Percentiles rank a stretch among this genome's conserved stretches.
Conservation (phyloP, 2,797 vertebrate genomes). For the Tiaroga cobitis region DNA sequence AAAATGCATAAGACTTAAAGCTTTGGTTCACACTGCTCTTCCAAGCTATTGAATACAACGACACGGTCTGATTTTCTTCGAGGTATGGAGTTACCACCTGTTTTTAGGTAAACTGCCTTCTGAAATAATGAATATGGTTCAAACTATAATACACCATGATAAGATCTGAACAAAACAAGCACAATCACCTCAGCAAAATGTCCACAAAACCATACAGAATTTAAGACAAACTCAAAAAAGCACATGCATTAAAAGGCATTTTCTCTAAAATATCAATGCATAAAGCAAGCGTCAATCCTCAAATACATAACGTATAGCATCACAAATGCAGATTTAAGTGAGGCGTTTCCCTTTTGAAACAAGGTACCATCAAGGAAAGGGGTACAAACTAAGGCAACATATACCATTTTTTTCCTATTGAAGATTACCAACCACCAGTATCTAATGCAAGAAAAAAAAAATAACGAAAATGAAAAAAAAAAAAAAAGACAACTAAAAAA, state of each 20-base stretch:
- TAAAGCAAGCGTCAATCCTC: slow-evolving; percentile 52
- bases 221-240: slow-evolving; percentile 64
- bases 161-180: slow-evolving; percentile 43
- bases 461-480: slow-evolving; percentile 42
- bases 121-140: slow-evolving; percentile 29
- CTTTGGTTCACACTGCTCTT: slow-evolving; percentile 85
- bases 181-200: slow-evolving; percentile 57
- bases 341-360: slow-evolving; percentile 66
- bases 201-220: slow-evolving; percentile 59
- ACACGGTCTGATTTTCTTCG: slow-evolving; percentile 61
- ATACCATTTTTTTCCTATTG: slow-evolving; percentile 54
- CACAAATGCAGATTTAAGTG: slow-evolving; percentile 71
- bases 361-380: slow-evolving; percentile 60
- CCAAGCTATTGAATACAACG: slow-evolving; percentile 65
- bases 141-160: slow-evolving; percentile 48
- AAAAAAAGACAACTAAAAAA: slow-evolving; percentile 11
- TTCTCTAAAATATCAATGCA: slow-evolving; percentile 53
- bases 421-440: slow-evolving; percentile 10
- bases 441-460: background rate
- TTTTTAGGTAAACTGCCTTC: slow-evolving; percentile 62
- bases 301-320: slow-evolving; percentile 65
- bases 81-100: slow-evolving; percentile 64
- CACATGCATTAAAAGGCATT: slow-evolving; percentile 68
- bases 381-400: slow-evolving; percentile 76
- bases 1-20: slow-evolving; percentile 83